phyloP scores from a whole-genome alignment of 2,888 invertebrate species.

The Cephus spinipes region DNA sequence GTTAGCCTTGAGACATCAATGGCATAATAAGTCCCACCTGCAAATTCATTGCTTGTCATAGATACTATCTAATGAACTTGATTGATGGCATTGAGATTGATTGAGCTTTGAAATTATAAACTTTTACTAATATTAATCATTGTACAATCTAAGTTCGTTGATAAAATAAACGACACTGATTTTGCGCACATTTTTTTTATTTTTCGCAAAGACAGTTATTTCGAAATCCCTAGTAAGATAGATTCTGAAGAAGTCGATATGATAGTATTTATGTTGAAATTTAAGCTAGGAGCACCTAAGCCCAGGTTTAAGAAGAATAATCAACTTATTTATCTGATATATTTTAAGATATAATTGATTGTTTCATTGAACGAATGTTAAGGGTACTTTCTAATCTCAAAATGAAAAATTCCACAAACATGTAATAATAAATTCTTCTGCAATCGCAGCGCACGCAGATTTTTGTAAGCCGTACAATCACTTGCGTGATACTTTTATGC shows the following conservation, averaged over 20 bases:
- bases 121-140: neutral
- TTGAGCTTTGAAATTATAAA: neutral
- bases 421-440: too few species aligned
- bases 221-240: neutral
- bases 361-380: neutral
- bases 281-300: neutral
- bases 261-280: neutral
- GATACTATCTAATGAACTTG: neutral
- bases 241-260: too few species aligned
- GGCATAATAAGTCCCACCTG: neutral
- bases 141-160: neutral
- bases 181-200: neutral
- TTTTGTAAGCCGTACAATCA: too few species aligned
- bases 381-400: too few species aligned
- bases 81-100: neutral
- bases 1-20: neutral
- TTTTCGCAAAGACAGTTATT: neutral
- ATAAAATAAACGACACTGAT: neutral
- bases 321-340: neutral
- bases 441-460: too few species aligned
- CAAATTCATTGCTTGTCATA: neutral
- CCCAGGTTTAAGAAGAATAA: neutral
- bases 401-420: too few species aligned
- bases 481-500: too few species aligned
- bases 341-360: neutral